Percentiles rank a stretch among this genome's conserved stretches.
These are phyloP conservation scores for Vulpes vulpes DNA, from an alignment of 2,113 vertebrate genomes.

Conservation along the genomic window DNA sequence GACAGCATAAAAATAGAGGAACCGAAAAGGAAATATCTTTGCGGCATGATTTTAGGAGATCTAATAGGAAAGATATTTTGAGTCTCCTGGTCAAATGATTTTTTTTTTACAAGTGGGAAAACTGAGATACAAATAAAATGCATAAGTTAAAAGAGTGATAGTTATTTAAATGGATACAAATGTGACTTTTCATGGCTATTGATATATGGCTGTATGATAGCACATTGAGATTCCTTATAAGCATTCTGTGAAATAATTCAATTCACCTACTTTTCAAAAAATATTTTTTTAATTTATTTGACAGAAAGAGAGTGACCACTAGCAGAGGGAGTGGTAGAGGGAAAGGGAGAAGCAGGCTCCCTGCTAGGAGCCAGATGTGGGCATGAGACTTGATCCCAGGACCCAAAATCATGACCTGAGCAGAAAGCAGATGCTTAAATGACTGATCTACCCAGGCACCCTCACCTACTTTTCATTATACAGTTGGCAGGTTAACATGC, in stretches of 20 bases:
- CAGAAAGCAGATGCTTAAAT: not conserved
- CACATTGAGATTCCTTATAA: not conserved
- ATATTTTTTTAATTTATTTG: not conserved
- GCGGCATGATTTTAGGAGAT: not conserved
- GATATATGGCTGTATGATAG: not conserved
- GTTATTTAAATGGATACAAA: conserved; percentile 42
- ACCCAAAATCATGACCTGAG: not conserved
- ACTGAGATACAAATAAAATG: not conserved
- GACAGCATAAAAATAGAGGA: conserved; percentile 23
- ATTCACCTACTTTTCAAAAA: not conserved
- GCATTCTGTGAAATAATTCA: conserved; percentile 1
- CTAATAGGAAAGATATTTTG: conserved; percentile 7
- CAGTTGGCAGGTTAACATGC: not conserved
- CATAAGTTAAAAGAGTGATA: not conserved
- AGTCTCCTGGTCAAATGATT: not conserved
- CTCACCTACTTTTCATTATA: not conserved
- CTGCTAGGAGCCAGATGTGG: not conserved
- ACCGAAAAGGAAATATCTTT: conserved; percentile 28
- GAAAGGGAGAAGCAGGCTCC: not conserved
- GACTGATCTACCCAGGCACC: not conserved
- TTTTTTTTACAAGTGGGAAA: conserved; percentile 33
- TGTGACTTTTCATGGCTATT: not conserved
- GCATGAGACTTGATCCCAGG: not conserved
- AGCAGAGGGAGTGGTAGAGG: not conserved
- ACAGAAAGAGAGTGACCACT: not conserved